Evolutionary conservation across 2,888 invertebrate genomes (phyloP).

Genomic region (Punctoribates punctum): DNA sequence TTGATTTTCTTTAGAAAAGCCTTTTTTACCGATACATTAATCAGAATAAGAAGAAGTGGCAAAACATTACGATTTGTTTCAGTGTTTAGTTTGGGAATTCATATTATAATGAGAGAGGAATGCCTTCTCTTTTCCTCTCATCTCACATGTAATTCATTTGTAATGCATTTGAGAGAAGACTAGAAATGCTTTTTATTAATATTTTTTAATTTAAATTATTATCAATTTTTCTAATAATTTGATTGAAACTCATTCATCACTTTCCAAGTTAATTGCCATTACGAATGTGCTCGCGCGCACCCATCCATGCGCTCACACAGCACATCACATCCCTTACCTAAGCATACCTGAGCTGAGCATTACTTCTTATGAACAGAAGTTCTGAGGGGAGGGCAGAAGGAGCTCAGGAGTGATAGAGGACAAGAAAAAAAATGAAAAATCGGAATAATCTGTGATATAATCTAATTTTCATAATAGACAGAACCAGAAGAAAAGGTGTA

Average conservation of each 20-base stretch:
- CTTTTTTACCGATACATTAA: no score
- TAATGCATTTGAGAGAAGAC: no score
- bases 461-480: conserved; percentile 19
- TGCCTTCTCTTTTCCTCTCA: no score
- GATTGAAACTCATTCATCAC: conserved; percentile 38
- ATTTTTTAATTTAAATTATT: not conserved
- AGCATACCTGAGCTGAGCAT: not conserved
- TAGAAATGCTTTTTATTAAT: not conserved
- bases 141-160: no score
- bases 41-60: no score
- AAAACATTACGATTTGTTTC: no score
- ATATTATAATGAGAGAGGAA: no score
- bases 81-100: no score
- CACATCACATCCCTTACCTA: not conserved
- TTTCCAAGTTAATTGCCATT: conserved; percentile 14
- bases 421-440: not conserved
- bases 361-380: not conserved
- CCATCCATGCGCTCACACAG: not conserved
- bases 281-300: conserved; percentile 26
- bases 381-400: not conserved
- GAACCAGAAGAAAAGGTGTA: conserved; percentile 33
- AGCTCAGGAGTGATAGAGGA: not conserved
- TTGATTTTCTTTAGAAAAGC: not conserved
- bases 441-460: conserved; percentile 15
- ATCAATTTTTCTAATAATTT: conserved; percentile 12